Evolutionary conservation across 2,797 vertebrate genomes (phyloP).

Genomic region (Clarias laeviceps): DNA sequence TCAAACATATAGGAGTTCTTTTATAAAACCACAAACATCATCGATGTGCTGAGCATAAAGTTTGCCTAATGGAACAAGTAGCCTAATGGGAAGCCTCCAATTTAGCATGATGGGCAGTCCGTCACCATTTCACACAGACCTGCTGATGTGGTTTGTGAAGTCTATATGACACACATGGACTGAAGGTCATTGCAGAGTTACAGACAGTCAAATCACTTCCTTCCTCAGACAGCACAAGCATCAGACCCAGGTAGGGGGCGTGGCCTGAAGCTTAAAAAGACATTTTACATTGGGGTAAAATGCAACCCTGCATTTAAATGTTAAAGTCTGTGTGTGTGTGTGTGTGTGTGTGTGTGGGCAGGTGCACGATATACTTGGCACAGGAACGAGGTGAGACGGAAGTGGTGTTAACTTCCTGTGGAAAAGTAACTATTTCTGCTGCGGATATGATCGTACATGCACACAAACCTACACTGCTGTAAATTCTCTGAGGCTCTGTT

Average conservation of each 20-base stretch:
- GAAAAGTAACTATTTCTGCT: constrained; percentile 40
- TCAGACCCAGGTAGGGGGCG: background rate
- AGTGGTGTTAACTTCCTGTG: constrained; percentile 58
- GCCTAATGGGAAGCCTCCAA: background rate
- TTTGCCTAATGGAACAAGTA: background rate
- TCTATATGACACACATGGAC: too few relatives aligned
- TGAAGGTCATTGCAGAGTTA: background rate
- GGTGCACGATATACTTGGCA: constrained; percentile 21
- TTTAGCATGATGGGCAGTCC: background rate
- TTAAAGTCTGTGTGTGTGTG: constrained; percentile 5
- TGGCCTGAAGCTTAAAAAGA: background rate
- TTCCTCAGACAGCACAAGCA: background rate
- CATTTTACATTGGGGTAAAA: background rate
- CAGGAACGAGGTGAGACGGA: constrained; percentile 48
- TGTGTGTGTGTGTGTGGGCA: constrained; percentile 16
- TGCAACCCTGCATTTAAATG: background rate
- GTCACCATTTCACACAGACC: background rate
- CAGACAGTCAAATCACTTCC: background rate
- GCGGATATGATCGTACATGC: constrained; percentile 16
- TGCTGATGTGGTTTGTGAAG: background rate
- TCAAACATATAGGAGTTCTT: background rate
- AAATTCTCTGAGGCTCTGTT: background rate
- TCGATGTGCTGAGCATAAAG: background rate
- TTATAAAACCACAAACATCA: background rate
- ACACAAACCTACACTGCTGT: background rate